Percentiles rank a stretch among this genome's conserved stretches.
phyloP scores from a whole-genome alignment of 1,140 invertebrate species.

The Colletes gigas region DNA sequence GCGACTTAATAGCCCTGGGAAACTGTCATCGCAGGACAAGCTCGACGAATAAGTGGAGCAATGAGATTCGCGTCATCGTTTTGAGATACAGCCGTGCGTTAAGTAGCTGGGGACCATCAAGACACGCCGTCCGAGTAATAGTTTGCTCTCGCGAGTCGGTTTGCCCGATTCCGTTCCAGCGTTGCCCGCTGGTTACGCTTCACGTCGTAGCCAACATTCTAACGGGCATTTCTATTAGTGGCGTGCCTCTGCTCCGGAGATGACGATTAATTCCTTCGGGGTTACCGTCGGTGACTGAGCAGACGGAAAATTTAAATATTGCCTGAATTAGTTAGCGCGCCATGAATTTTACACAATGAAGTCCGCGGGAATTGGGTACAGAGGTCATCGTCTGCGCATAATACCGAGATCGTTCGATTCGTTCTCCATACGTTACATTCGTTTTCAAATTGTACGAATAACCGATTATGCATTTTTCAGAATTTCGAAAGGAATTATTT shows the following conservation, averaged over 20 bases:
- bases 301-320: background rate
- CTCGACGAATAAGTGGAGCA: constrained; percentile 67
- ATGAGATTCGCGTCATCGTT: constrained; percentile 48
- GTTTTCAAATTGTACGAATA: too few species aligned
- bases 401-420: too few species aligned
- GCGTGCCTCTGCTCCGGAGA: background rate
- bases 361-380: background rate
- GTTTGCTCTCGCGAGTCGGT: background rate
- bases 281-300: background rate
- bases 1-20: constrained; percentile 52
- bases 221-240: constrained; percentile 47
- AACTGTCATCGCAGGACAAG: constrained; percentile 48
- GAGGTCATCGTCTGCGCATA: too few species aligned
- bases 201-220: constrained; percentile 41
- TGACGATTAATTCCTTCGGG: constrained; percentile 35
- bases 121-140: constrained; percentile 11
- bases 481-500: too few species aligned
- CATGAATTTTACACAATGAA: background rate
- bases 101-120: constrained; percentile 5
- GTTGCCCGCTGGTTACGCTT: constrained; percentile 36
- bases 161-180: constrained; percentile 30
- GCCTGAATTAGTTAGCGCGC: background rate
- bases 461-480: too few species aligned
- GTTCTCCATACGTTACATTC: too few species aligned
- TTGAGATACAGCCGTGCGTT: background rate